Conservation (phyloP, 1,140 invertebrate species). For the Procambarus virginalis region DNA sequence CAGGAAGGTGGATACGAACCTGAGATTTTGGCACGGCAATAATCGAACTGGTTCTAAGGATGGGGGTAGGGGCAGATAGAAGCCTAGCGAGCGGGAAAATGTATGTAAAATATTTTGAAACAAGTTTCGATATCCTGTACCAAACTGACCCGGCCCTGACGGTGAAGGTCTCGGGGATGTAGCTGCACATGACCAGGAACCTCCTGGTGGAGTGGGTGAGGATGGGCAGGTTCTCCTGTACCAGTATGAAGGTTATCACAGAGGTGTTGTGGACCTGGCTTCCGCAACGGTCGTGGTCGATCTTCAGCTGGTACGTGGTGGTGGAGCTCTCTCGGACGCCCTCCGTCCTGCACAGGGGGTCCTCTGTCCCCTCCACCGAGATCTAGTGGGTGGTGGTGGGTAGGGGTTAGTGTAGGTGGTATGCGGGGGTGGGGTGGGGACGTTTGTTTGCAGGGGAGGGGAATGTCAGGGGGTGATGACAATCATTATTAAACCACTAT, state of each 20-base stretch:
- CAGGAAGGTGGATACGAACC: no score
- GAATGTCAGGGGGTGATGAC: no score
- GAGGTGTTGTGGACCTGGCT: slow-evolving; percentile 83
- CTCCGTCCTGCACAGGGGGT: slow-evolving; percentile 72
- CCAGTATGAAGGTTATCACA: slow-evolving; percentile 83
- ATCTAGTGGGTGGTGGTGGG: slow-evolving; percentile 72
- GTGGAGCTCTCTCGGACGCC: slow-evolving; percentile 79
- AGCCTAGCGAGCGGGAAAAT: no score
- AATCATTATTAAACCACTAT: no score
- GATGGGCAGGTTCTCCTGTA: slow-evolving; percentile 86
- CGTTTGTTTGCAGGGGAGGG: no score
- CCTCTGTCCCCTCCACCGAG: slow-evolving; percentile 78
- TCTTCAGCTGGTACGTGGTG: slow-evolving; percentile 83
- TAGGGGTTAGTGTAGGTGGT: no score
- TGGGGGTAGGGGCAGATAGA: no score
- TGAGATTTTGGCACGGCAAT: no score
- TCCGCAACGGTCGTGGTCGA: slow-evolving; percentile 84
- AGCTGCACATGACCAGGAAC: slow-evolving; percentile 86
- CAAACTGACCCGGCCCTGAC: slow-evolving; percentile 81
- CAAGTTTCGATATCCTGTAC: neutral
- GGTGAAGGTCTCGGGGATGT: slow-evolving; percentile 85
- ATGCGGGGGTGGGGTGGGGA: neutral
- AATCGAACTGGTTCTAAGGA: no score
- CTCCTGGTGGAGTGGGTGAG: slow-evolving; percentile 85
- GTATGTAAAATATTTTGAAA: no score